Evolutionary conservation across 2,888 invertebrate genomes (phyloP).

Genomic region (Malacosoma neustria): DNA sequence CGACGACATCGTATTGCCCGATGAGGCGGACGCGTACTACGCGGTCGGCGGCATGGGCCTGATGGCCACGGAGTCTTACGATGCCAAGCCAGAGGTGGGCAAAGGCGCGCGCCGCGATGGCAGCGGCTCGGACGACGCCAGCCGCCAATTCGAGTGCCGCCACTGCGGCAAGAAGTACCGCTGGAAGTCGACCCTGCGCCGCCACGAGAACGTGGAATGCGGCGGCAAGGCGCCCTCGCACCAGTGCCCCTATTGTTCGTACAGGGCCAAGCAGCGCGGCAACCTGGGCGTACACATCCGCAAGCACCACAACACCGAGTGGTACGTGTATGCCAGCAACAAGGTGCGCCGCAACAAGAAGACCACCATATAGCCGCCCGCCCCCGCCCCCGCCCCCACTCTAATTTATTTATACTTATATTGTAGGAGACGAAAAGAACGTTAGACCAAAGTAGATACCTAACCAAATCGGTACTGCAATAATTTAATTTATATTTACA

Average conservation of each 20-base stretch:
- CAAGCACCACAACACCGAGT: conserved; percentile 80
- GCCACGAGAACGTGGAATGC: conserved; percentile 89
- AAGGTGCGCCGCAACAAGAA: conserved; percentile 66
- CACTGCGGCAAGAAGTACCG: conserved; percentile 91
- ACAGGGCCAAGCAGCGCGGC: conserved; percentile 86
- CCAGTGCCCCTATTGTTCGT: conserved; percentile 86
- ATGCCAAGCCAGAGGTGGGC: conserved; percentile 23
- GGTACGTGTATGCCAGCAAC: conserved; percentile 67
- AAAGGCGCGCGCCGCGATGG: conserved; percentile 47
- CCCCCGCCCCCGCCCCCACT: conserved; percentile 2
- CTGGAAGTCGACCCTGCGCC: conserved; percentile 88
- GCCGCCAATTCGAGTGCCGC: conserved; percentile 82
- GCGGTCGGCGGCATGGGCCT: conserved; percentile 20
- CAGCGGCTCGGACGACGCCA: conserved; percentile 62
- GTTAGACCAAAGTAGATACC: conserved; percentile 68
- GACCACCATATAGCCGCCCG: conserved; percentile 30
- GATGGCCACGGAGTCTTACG: conserved; percentile 8
- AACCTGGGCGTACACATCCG: conserved; percentile 88
- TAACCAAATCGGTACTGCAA: conserved; percentile 72
- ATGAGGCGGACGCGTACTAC: conserved; percentile 47
- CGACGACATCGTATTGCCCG: conserved; percentile 67
- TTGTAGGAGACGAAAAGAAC: conserved; percentile 12
- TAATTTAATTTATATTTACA: conserved; percentile 61
- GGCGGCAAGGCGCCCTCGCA: conserved; percentile 88
- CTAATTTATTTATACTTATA: conserved; percentile 6